phyloP scores from a whole-genome alignment of 2,888 invertebrate genomes.

The Dastarcus helophoroides region DNA sequence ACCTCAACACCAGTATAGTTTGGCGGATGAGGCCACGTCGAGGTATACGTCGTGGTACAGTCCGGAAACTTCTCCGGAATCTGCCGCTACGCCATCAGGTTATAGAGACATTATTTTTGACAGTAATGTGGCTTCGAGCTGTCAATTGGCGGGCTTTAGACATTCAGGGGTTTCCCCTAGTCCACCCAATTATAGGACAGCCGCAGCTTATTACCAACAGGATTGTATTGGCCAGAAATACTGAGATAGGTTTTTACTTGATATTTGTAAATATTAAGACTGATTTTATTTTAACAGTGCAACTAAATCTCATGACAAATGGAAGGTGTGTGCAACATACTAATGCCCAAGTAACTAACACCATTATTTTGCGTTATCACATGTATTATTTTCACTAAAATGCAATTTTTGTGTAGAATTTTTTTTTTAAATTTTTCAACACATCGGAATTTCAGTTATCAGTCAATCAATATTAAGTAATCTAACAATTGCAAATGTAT shows the following conservation, averaged over 20 bases:
- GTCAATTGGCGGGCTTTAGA: slow-evolving; percentile 35
- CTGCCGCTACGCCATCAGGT: slow-evolving; percentile 28
- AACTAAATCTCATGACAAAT: too few species aligned
- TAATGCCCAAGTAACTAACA: too few species aligned
- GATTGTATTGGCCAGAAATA: slow-evolving; percentile 46
- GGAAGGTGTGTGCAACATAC: slow-evolving; percentile 3
- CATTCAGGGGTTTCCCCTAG: slow-evolving; percentile 43
- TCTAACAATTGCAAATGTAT: too few species aligned
- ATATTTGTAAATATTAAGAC: slow-evolving; percentile 24
- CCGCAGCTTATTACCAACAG: slow-evolving; percentile 45
- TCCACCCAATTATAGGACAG: slow-evolving; percentile 42
- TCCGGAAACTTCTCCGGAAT: slow-evolving; percentile 39
- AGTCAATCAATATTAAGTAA: too few species aligned
- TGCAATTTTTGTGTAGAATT: too few species aligned
- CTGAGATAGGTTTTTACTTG: slow-evolving; percentile 25
- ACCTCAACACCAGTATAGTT: slow-evolving; percentile 30
- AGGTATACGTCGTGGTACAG: slow-evolving; percentile 43
- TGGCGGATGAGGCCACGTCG: slow-evolving; percentile 31
- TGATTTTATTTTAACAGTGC: too few species aligned
- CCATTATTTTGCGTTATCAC: too few species aligned
- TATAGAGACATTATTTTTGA: slow-evolving; percentile 35
- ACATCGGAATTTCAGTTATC: too few species aligned
- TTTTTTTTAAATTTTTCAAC: too few species aligned
- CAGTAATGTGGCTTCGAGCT: slow-evolving; percentile 33
- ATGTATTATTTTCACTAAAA: too few species aligned